Percentiles rank a stretch among this genome's conserved stretches.
Evolutionary conservation across 2,888 invertebrate species (phyloP).

Genomic region (Macaria liturata): DNA sequence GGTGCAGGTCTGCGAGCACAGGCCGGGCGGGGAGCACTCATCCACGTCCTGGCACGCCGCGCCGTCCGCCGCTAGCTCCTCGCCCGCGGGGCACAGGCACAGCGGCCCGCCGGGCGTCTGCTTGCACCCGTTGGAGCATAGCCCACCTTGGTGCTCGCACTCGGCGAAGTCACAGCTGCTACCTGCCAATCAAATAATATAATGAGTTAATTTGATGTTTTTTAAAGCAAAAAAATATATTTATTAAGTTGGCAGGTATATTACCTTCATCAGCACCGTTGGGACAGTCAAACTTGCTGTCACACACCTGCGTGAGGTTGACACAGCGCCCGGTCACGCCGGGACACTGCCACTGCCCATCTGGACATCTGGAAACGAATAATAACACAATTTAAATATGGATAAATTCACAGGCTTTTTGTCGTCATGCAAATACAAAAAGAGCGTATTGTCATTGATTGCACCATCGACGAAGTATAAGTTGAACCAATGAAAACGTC

Average conservation of each 20-base stretch:
- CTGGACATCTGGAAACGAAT: slow-evolving; percentile 82
- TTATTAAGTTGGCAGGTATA: too few species aligned
- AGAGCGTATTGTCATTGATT: too few species aligned
- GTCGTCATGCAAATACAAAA: too few species aligned
- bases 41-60: slow-evolving; percentile 90
- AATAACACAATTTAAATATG: background rate
- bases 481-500: too few species aligned
- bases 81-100: slow-evolving; percentile 95
- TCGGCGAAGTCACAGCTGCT: slow-evolving; percentile 93
- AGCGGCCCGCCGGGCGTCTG: slow-evolving; percentile 94
- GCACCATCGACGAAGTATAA: too few species aligned
- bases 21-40: slow-evolving; percentile 94
- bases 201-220: too few species aligned
- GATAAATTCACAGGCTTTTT: too few species aligned
- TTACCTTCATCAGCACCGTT: slow-evolving; percentile 97
- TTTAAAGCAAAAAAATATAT: too few species aligned
- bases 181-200: slow-evolving; percentile 44
- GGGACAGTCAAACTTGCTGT: slow-evolving; percentile 94
- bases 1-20: slow-evolving; percentile 95
- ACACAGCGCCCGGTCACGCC: slow-evolving; percentile 91
- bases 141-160: slow-evolving; percentile 88
- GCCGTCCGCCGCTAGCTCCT: slow-evolving; percentile 88
- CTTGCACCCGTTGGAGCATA: slow-evolving; percentile 93
- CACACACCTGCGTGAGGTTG: slow-evolving; percentile 94
- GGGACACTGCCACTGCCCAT: slow-evolving; percentile 94